Base-by-base conservation (phyloP, 1,140 invertebrate genomes). In the Pogonognathellus flavescens region DNA sequence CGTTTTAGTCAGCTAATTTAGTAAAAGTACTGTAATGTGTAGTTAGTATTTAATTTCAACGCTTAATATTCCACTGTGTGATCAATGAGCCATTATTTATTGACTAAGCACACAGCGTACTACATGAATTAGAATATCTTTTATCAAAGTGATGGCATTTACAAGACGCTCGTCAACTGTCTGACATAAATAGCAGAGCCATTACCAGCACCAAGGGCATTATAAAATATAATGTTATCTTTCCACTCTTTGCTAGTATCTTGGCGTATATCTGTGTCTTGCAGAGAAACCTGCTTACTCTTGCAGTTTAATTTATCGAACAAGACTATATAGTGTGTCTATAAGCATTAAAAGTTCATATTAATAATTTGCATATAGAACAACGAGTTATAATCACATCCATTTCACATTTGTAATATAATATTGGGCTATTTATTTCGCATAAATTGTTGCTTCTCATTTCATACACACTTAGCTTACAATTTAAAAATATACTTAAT, bases 211-310 rank as follows among this genome's bases (percentile, higher is more conserved):
- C 62, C 62, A 66, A 66, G 62, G 62, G 62, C 62, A 66, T 66
- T 66, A 20, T 25, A 66, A 66, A 22, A 66, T 66, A 66, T 11
- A 66, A 31, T 66, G 62, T 66, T 66, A 66, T 66, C 62, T 66
- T 16, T 66, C 22, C 8, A 20, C 22, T 31, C 11, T 66, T 14
- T 66, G 1, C 31, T 41, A 41, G 31, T 41, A 41, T 25, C 7
- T 13, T 25, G 10, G 8, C 25, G 8, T 8, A 66, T 11, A 25
- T 55, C 11, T 16, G 2, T 55, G 53, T 55, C 53, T 14, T 55
- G 16, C 16, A 1, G 9, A 60, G 6, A 66, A 25, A 31, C 62
- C 8, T 41, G 10, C 22, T 25, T 31, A 59, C 25, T 66, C 7
- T 11, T 66, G 10, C 10, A 25, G 10, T 13, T 66, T 25, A 55